Evolutionary conservation across 2,888 invertebrate genomes (phyloP).

Genomic region (Cantharis rustica): DNA sequence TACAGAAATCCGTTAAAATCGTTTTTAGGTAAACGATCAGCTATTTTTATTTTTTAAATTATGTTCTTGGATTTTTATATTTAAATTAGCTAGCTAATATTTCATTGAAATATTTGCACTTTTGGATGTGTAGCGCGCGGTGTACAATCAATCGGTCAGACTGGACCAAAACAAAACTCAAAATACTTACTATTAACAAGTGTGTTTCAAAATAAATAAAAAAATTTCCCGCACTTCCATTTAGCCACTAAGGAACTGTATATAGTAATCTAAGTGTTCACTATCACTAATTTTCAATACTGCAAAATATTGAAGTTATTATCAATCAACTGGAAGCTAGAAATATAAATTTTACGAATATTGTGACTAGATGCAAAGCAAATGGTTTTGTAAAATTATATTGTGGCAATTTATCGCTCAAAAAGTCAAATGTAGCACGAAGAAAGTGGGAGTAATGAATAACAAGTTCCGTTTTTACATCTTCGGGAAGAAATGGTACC

Average conservation of each 20-base stretch:
- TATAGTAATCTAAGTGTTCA: not conserved
- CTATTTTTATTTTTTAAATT: too few relatives aligned
- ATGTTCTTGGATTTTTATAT: too few relatives aligned
- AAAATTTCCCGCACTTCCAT: constrained; percentile 24
- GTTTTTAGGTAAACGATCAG: too few relatives aligned
- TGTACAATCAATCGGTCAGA: not conserved
- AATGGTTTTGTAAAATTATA: constrained; percentile 26
- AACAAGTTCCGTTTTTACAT: constrained; percentile 32
- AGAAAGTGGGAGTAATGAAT: constrained; percentile 20
- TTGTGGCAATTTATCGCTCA: constrained; percentile 27
- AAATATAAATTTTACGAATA: constrained; percentile 7
- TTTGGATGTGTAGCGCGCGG: not conserved
- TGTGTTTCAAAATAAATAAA: constrained; percentile 11
- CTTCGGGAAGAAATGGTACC: constrained; percentile 5
- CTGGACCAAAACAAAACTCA: not conserved
- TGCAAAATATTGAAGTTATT: not conserved
- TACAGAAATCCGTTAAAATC: too few relatives aligned
- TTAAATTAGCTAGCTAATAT: too few relatives aligned
- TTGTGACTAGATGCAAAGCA: constrained; percentile 24
- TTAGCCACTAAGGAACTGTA: constrained; percentile 6
- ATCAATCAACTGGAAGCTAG: not conserved
- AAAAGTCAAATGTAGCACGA: constrained; percentile 33
- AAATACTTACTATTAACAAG: constrained; percentile 16
- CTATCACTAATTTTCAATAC: not conserved
- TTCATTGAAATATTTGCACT: too few relatives aligned